Base-by-base conservation (phyloP, 2,113 vertebrate genomes). In the Sylvia atricapilla region DNA sequence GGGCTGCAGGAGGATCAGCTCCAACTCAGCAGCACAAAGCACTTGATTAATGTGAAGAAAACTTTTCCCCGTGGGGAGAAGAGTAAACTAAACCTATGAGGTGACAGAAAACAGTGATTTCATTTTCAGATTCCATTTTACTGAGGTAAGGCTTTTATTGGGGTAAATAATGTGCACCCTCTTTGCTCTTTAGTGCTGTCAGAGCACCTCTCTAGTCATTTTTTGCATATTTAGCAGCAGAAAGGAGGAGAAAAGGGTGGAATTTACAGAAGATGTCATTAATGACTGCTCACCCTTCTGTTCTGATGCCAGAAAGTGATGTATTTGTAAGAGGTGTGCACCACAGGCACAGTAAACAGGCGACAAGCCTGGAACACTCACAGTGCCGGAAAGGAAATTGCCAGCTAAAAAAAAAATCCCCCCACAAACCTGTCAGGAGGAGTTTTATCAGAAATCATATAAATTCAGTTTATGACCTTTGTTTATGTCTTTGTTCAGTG, bases 281-380 rank as follows among this genome's bases (percentile, higher is more conserved):
- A 95, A 96, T 96, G 96, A 84, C 78, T 75, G 63, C 81, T 90
- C 82, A 59, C 66, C 39, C 37, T 74, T 94, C 84, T 77, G 87
- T 84, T 92, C 75, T 77, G 92, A 22, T 77, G 92, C 37, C 90
- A 82, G 76, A 13, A 35, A 85, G 69, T 90, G 91, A 89, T 92
- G 73, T 30, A 82, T 92, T 92, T 87, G 55, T 90, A 44, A 82
- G 22, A 76, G 69, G 37, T 8, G 8, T 46, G 81, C 68, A 47
- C 49, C 41, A 55, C 78, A 44, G 94, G 75, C 95, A 70, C 12
- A 4, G 52, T 28, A 56, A 94, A 79, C 76, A 92, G 58, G 73
- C 73, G 83, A 6, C 39, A 21, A 90, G 52, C 47, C 76, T 47
- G 80, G 13, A 84, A 86, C 68, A 30, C 23, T 25, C 41, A 4